Evolutionary conservation across 2,888 invertebrate species (phyloP).

Genomic region (Nasonia oneida): DNA sequence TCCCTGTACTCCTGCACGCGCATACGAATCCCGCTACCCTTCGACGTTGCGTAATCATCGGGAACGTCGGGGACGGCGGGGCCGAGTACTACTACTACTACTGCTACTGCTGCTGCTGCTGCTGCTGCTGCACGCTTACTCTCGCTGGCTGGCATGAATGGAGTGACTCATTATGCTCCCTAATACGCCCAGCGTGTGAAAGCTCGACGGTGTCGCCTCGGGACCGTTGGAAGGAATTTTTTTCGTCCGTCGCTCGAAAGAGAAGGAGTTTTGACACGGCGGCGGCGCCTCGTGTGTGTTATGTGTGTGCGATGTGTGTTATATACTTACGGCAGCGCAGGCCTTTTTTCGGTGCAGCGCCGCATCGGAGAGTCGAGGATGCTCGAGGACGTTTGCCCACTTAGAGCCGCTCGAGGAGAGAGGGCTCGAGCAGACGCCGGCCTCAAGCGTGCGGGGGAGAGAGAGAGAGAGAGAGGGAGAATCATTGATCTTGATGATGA

Average conservation of each 20-base stretch:
- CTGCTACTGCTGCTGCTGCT: too few relatives aligned
- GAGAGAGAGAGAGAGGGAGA: constrained; percentile 29
- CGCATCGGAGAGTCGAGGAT: constrained; percentile 15
- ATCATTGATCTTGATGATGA: constrained; percentile 48
- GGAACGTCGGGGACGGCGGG: background rate
- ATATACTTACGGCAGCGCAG: background rate
- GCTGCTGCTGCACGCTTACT: background rate
- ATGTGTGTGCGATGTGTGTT: too few relatives aligned
- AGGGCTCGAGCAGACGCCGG: background rate
- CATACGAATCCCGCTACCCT: constrained; percentile 16
- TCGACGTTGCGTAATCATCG: constrained; percentile 49
- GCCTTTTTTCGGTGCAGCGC: constrained; percentile 8
- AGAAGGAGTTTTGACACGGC: background rate
- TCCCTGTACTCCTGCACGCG: too few relatives aligned
- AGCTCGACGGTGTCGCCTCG: constrained; percentile 11
- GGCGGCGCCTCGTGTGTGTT: background rate
- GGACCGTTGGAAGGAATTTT: background rate
- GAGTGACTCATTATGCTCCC: constrained; percentile 63
- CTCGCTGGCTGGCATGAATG: constrained; percentile 57
- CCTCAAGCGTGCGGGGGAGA: background rate
- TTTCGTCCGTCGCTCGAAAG: background rate
- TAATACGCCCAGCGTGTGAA: constrained; percentile 51
- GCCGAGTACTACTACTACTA: constrained; percentile 19
- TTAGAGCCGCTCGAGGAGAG: constrained; percentile 26
- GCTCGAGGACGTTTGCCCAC: constrained; percentile 50